These are phyloP conservation scores for Lepidurus packardi DNA, from an alignment of 1,140 invertebrate genomes.

Conservation along the genomic window DNA sequence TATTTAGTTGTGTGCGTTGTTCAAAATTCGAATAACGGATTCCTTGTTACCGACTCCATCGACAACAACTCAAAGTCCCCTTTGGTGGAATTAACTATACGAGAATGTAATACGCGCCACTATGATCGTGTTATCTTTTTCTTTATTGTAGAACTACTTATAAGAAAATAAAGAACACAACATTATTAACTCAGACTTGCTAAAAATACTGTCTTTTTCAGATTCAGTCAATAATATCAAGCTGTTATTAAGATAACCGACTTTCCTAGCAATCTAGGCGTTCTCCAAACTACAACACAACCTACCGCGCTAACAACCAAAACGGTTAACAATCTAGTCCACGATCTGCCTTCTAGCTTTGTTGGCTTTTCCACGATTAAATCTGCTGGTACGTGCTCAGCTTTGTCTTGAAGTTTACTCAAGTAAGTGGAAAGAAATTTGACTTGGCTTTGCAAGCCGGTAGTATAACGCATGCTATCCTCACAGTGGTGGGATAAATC, in stretches of 20 bases:
- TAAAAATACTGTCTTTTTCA: neutral
- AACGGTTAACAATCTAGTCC: neutral
- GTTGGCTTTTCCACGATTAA: slow-evolving; percentile 28
- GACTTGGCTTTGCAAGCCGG: slow-evolving; percentile 35
- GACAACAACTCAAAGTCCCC: no score
- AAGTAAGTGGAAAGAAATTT: slow-evolving; percentile 38
- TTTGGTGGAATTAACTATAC: no score
- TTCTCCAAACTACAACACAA: neutral
- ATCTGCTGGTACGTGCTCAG: slow-evolving; percentile 32
- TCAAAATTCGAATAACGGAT: no score
- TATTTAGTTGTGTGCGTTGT: no score
- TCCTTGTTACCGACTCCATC: no score
- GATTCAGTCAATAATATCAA: neutral
- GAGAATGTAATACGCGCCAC: no score
- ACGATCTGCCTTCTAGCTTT: neutral
- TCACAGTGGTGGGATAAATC: slow-evolving; percentile 34
- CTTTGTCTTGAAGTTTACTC: slow-evolving; percentile 36
- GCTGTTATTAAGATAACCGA: neutral
- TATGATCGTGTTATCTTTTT: no score
- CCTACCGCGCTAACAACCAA: neutral
- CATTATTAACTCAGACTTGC: neutral
- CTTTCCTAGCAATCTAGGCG: neutral
- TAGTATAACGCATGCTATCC: slow-evolving; percentile 34
- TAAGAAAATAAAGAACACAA: no score
- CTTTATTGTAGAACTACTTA: no score